Evolutionary conservation across 1,140 invertebrate genomes (phyloP), one percentile per base, ranked within the genome.

Genomic region (Atta colombica): DNA sequence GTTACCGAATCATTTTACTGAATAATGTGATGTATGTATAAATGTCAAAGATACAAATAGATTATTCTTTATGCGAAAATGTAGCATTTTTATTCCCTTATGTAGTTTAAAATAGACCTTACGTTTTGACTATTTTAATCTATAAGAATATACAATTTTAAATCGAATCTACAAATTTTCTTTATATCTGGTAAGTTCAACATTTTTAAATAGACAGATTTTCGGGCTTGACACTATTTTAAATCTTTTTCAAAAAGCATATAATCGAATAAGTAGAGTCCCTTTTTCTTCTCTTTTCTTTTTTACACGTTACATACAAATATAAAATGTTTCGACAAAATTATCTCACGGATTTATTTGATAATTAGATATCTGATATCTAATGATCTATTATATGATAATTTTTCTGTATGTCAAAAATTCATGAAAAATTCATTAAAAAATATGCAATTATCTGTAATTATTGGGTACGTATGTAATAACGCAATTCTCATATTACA

Each of bases 181-280:
- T 8, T 66, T 68, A 25, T 80, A n/a, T 31, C 18, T 31, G 53
- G 63, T 65, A 49, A 81, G 77, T 39, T 65, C 7, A 16, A 35
- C 8, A 66, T 35, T 66, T 66, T 66, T 66, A 35, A 66, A 66
- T 35, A 31, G 39, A 45, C 8, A 7, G 39, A 45, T 45, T 45
- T 45, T 45, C 39, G 10, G 39, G 8, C 0, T 65, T 65, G 21
- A 31, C 2, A 25, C 6, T 18, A 14, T 18, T 31, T 66, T n/a
- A 1, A 35, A n/a, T 66, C 3, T 66, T 65, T 65, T 65, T 3
- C 7, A 65, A 16, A 31, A 2, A 7, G 16, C 28, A 5, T 18
- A 65, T n/a, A 35, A 65, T 12, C 14, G 7, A 66, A 35, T 66
- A 66, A 66, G 2, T 1, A 1, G 0, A 66, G 1, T 18, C 7